Percentiles rank a stretch among this genome's conserved stretches.
Conservation (phyloP, 2,888 invertebrate species). For the Zele albiditarsus region DNA sequence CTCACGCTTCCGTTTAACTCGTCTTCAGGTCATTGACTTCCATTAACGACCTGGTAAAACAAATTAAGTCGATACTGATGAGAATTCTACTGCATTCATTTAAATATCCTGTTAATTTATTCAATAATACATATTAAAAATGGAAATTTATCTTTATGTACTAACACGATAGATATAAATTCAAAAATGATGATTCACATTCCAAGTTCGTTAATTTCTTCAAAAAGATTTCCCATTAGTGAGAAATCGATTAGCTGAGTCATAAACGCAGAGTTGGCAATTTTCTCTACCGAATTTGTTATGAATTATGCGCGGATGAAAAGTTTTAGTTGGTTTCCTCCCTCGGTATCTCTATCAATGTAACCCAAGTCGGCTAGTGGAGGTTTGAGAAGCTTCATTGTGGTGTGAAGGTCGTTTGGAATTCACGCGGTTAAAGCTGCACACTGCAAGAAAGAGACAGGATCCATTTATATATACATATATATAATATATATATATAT, state of each 20-base stretch:
- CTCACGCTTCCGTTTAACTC: conserved; percentile 23
- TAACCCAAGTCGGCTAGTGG: background rate
- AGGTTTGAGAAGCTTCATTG: background rate
- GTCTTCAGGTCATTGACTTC: conserved; percentile 29
- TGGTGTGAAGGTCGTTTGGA: conserved; percentile 46
- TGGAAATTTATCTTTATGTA: too few relatives aligned
- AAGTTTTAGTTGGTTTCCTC: conserved; percentile 47
- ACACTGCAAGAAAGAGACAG: background rate
- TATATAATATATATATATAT: too few relatives aligned
- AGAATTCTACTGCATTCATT: too few relatives aligned
- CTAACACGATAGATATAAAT: background rate
- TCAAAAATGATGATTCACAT: background rate
- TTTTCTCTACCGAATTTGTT: conserved; percentile 45
- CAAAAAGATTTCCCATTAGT: conserved; percentile 29
- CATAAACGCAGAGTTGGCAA: conserved; percentile 18
- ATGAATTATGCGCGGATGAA: conserved; percentile 46
- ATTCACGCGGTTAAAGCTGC: conserved; percentile 34
- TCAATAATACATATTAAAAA: too few relatives aligned
- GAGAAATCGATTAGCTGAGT: conserved; percentile 28
- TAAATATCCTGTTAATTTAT: too few relatives aligned
- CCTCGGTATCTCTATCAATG: conserved; percentile 45
- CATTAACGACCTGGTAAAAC: conserved; percentile 14
- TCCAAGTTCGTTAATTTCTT: conserved; percentile 16
- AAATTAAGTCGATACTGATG: background rate
- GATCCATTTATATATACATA: background rate